Conservation (phyloP, 2,113 vertebrate species). For the Platanista minor region DNA sequence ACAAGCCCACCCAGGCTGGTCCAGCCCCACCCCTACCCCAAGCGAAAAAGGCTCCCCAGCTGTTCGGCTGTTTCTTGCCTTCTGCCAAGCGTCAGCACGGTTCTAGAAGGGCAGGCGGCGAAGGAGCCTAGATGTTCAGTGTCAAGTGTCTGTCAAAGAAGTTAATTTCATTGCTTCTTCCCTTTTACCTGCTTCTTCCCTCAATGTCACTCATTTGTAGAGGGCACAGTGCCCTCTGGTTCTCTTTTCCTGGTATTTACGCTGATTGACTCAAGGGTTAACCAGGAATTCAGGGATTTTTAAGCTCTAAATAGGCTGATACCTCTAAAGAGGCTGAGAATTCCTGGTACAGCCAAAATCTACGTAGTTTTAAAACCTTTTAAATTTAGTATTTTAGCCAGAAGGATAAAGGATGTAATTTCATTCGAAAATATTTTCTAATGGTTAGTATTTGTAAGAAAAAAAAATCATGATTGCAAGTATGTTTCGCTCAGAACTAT, state of each 20-base stretch:
- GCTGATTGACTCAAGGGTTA: background rate
- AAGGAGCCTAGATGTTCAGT: background rate
- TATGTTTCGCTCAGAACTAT: background rate
- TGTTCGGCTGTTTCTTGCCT: background rate
- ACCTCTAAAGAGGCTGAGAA: slow-evolving; percentile 61
- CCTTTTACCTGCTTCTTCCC: background rate
- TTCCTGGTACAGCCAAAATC: slow-evolving; percentile 46
- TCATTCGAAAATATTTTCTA: background rate
- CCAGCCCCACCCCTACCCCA: background rate
- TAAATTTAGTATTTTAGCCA: slow-evolving; percentile 36
- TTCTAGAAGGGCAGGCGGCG: background rate
- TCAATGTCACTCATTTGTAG: background rate
- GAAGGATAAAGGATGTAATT: background rate
- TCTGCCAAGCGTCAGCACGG: background rate
- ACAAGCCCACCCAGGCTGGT: too few species aligned
- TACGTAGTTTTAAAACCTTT: background rate
- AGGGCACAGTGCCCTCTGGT: background rate
- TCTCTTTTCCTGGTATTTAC: background rate
- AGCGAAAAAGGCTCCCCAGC: background rate
- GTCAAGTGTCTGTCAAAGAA: background rate
- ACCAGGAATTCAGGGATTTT: slow-evolving; percentile 16
- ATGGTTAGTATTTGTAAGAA: slow-evolving; percentile 37
- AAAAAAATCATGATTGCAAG: background rate
- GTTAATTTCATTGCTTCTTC: rapidly evolving
- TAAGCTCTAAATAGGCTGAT: background rate